phyloP scores from a whole-genome alignment of 2,113 vertebrate genomes.

The Oophaga pumilio region DNA sequence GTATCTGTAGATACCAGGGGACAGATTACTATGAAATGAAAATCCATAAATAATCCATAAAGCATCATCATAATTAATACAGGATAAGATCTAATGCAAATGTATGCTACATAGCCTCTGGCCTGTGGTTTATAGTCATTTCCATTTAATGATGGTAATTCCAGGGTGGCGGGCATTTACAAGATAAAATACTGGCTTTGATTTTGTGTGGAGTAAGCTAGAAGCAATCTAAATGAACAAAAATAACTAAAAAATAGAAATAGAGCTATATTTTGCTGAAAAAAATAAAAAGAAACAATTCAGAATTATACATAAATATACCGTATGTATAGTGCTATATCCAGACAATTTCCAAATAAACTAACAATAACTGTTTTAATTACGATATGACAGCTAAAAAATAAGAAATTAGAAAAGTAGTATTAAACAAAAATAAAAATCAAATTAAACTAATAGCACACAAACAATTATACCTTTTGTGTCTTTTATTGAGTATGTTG shows the following conservation, averaged over 20 bases:
- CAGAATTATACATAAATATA: neutral
- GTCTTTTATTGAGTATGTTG: too few species aligned
- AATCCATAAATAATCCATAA: neutral
- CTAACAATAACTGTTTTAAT: neutral
- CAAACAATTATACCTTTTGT: too few species aligned
- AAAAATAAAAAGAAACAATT: neutral
- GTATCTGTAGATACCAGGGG: neutral
- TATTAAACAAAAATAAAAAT: too few species aligned
- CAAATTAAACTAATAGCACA: too few species aligned
- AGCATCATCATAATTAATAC: neutral
- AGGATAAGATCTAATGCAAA: neutral
- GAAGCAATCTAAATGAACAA: neutral
- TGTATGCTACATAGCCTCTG: neutral
- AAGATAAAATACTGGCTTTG: neutral
- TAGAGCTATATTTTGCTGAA: neutral
- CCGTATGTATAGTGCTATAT: neutral
- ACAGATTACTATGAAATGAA: neutral
- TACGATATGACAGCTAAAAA: neutral
- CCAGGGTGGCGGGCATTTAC: neutral
- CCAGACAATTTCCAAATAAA: neutral
- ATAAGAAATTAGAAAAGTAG: neutral
- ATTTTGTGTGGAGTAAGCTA: neutral
- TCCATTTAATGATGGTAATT: neutral
- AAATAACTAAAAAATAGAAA: neutral
- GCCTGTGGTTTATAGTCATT: neutral